A percentile compares a stretch with the other conserved stretches of the same genome.
These are phyloP conservation scores for Anguilla anguilla DNA, from an alignment of 2,797 vertebrate genomes.

Conservation along the genomic window DNA sequence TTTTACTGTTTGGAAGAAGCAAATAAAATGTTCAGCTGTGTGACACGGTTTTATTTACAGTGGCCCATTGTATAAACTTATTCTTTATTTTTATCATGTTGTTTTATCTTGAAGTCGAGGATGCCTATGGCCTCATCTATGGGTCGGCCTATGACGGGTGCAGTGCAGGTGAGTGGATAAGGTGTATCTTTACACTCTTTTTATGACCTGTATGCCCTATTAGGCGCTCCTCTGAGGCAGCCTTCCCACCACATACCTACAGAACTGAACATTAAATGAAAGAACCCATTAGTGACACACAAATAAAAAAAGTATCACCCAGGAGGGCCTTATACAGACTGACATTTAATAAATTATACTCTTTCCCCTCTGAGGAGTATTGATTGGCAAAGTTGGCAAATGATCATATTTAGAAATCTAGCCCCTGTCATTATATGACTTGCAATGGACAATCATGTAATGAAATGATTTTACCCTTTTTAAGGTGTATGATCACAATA, in stretches of 20 bases:
- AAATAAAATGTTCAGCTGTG: not conserved
- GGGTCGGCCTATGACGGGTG: conserved; percentile 88
- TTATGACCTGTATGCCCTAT: not conserved
- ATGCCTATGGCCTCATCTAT: conserved; percentile 79
- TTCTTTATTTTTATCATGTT: not conserved
- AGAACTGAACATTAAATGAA: not conserved
- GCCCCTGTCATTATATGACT: not conserved
- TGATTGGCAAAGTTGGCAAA: not conserved
- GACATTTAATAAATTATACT: not conserved
- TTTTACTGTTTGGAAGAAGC: not conserved
- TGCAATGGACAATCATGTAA: not conserved
- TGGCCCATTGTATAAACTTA: not conserved
- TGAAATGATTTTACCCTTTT: not conserved
- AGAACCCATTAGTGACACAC: not conserved
- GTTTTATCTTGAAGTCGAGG: conserved; percentile 75
- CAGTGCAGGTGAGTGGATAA: conserved; percentile 82
- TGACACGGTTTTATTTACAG: not conserved
- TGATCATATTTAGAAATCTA: not conserved
- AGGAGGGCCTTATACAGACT: no score
- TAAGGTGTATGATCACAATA: no score
- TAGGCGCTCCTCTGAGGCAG: not conserved
- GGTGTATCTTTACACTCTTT: not conserved
- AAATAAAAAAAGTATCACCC: no score
- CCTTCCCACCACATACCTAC: not conserved
- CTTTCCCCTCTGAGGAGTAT: not conserved